Evolutionary conservation across 2,888 invertebrate species (phyloP), one percentile per base, ranked within the genome.

Genomic region (Lasioglossum villosulum): DNA sequence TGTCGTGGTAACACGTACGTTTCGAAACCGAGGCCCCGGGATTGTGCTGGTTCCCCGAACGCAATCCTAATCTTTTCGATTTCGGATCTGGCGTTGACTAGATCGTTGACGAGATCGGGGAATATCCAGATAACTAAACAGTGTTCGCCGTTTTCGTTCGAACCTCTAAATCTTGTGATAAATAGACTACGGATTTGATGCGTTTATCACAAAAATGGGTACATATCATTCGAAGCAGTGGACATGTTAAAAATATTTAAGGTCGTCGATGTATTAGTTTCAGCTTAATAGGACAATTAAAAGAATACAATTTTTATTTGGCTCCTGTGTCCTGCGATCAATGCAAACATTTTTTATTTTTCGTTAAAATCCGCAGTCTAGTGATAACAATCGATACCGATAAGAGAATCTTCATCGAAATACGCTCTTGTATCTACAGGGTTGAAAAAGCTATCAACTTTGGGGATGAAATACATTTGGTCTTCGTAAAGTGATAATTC

Each of bases 11-110:
- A 70, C 52, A 45, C 66, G 71, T 39, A 6, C n/a, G n/a, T 27
- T 63, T 63, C 37, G 37, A 34, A 16, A 63, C 71, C 75, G 52
- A n/a, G 37, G 5, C 83, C n/a, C 66, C 56, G 56, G 76, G 73
- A 16, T n/a, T 37, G 30, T 5, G 12, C 45, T 4, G 23, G 23
- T 37, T 70, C 48, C n/a, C 4, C n/a, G 8, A 10, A 27, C 39
- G 27, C 52, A 37, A 56, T 56, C 37, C 42, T 42, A 75, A 63
- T 63, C 23, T 45, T n/a, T 30, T 63, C 12, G 6, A 30, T 42
- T 63, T 59, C 23, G 63, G 30, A 63, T 30, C 66, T n/a, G n/a
- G 52, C 19, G 52, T 48, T 23, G 6, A 48, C 6, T 48, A 48
- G 23, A 52, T 52, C 23, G 8, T 52, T 10, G n/a, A 10, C 23